Evolutionary conservation across 1,140 invertebrate species (phyloP).

Genomic region (Diprion similis): DNA sequence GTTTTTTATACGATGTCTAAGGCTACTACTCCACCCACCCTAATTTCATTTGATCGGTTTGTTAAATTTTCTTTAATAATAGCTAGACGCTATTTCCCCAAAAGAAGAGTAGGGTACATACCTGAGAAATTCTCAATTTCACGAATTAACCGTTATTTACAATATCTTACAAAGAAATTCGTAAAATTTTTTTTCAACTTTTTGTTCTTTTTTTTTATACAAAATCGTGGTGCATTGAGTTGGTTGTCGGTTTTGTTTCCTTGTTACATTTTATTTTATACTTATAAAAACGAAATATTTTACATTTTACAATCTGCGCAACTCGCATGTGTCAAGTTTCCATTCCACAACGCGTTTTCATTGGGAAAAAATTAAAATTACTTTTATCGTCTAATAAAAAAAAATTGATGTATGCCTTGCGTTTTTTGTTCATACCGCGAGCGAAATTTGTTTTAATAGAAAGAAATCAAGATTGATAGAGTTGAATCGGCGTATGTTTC

Average conservation of each 20-base stretch:
- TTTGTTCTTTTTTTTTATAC: conserved; percentile 28
- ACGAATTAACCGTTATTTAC: conserved; percentile 62
- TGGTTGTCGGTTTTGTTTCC: neutral
- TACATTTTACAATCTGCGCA: neutral
- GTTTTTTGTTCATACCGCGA: neutral
- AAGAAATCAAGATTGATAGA: too few relatives aligned
- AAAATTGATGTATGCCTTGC: neutral
- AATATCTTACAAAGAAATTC: conserved; percentile 62
- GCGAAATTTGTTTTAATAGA: neutral
- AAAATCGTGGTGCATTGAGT: too few relatives aligned
- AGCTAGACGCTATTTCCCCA: neutral
- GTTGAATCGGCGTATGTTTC: too few relatives aligned
- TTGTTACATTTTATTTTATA: neutral
- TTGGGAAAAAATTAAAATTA: neutral
- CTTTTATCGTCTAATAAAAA: neutral
- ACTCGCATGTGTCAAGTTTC: neutral
- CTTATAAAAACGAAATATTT: conserved; percentile 6
- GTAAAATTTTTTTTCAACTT: conserved; percentile 48
- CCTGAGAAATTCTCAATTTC: conserved; percentile 59
- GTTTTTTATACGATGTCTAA: neutral
- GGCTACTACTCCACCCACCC: neutral
- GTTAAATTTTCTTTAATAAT: neutral
- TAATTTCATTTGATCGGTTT: neutral
- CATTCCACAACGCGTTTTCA: neutral
- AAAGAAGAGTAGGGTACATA: conserved; percentile 39